These are phyloP conservation scores for Styela clava DNA, from an alignment of 23 tunicate species.

Conservation along the genomic window DNA sequence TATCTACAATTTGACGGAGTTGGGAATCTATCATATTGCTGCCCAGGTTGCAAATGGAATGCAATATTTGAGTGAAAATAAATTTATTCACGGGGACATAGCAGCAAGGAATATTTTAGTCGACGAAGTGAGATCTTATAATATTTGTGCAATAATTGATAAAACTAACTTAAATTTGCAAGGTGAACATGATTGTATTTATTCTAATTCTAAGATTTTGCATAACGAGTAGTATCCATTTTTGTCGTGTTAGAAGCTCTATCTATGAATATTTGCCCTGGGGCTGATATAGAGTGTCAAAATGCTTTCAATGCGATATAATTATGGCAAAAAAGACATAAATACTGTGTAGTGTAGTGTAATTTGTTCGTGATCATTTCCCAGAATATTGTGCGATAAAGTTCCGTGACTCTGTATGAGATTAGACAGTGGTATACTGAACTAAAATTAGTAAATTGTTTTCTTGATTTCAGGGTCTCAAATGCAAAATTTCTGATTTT, in stretches of 20 bases:
- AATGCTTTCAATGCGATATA: not conserved
- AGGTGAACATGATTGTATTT: too few species aligned
- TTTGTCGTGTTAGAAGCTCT: not conserved
- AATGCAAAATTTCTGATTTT: constrained; percentile 81
- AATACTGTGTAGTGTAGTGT: not conserved
- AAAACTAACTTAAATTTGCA: too few species aligned
- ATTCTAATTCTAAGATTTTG: too few species aligned
- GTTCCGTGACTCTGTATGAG: too few species aligned
- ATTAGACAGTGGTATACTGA: too few species aligned
- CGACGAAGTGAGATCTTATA: constrained; percentile 38
- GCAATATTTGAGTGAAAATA: constrained; percentile 37
- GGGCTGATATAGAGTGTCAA: not conserved
- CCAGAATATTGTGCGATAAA: too few species aligned
- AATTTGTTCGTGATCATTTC: too few species aligned
- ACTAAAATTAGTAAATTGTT: too few species aligned
- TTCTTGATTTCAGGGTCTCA: constrained; percentile 37
- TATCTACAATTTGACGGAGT: not conserved
- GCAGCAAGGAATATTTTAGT: constrained; percentile 91
- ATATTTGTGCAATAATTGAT: too few species aligned
- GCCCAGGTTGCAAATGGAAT: constrained; percentile 86
- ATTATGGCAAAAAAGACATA: not conserved
- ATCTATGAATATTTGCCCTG: not conserved
- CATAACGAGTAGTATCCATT: too few species aligned
- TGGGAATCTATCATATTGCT: constrained; percentile 45
- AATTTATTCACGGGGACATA: constrained; percentile 86